phyloP scores from a whole-genome alignment of 2,888 invertebrate genomes.

The Aphodius granarius region DNA sequence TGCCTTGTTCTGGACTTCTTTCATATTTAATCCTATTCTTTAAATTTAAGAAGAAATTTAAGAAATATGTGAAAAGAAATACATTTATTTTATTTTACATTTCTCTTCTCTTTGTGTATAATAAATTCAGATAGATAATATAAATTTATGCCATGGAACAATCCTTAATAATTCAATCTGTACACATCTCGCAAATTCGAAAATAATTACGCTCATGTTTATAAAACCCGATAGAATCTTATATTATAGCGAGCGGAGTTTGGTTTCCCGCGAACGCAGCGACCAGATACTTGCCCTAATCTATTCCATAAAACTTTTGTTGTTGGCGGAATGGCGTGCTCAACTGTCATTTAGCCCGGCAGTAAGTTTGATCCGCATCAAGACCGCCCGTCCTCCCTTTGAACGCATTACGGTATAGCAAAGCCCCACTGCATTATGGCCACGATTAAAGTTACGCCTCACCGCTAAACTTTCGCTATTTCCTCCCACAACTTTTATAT shows the following conservation, averaged over 20 bases:
- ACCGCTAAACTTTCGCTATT: neutral
- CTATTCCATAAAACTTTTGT: conserved; percentile 28
- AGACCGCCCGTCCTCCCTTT: neutral
- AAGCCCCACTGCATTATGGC: neutral
- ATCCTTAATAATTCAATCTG: neutral
- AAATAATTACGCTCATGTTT: neutral
- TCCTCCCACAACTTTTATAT: neutral
- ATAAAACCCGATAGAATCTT: neutral
- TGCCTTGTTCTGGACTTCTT: too few relatives aligned
- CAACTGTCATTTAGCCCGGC: conserved; percentile 37
- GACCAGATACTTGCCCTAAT: conserved; percentile 18
- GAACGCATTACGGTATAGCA: neutral
- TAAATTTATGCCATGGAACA: too few relatives aligned
- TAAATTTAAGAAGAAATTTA: too few relatives aligned
- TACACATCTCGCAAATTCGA: neutral
- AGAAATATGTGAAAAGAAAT: too few relatives aligned
- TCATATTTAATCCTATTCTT: too few relatives aligned
- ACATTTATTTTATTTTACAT: too few relatives aligned
- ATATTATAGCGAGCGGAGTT: neutral
- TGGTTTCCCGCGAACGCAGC: neutral
- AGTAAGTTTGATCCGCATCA: conserved; percentile 31
- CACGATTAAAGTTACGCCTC: conserved; percentile 14
- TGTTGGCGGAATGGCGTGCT: conserved; percentile 39
- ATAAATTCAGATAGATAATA: too few relatives aligned
- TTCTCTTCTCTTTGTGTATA: too few relatives aligned